phyloP scores from a whole-genome alignment of 2,797 vertebrate genomes.

The Tokudaia muenninki region DNA sequence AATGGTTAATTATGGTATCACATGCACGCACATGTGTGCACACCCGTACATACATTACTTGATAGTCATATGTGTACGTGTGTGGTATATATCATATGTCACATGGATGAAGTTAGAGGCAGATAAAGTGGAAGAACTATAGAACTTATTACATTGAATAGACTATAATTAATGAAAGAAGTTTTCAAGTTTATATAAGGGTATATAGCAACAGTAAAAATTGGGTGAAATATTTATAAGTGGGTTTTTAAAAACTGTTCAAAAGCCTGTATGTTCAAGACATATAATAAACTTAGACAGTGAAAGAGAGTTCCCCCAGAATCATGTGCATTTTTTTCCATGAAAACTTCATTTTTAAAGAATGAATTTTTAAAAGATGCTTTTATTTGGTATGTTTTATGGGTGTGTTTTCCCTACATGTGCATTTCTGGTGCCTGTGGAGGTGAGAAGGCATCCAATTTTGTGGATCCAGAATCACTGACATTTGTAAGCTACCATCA shows the following conservation, averaged over 20 bases:
- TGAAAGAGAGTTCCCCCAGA: background rate
- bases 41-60: background rate
- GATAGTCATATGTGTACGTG: background rate
- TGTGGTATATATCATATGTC: background rate
- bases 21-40: background rate
- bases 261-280: conserved; percentile 11
- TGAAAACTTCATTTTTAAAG: background rate
- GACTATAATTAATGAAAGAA: conserved; percentile 29
- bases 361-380: background rate
- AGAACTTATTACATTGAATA: background rate
- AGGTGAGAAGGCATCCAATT: background rate
- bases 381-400: background rate
- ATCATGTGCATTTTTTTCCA: background rate
- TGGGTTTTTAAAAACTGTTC: background rate
- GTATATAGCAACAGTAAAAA: background rate
- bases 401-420: background rate
- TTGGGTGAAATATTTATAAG: background rate
- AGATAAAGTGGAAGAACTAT: background rate
- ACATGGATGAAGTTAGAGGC: background rate
- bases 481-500: too few relatives aligned
- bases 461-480: background rate
- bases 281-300: background rate
- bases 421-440: background rate
- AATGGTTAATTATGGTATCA: background rate
- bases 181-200: background rate